A percentile compares a stretch with the other conserved stretches of the same genome.
Conservation (phyloP, 2,797 vertebrate species). For the Pampus argenteus region DNA sequence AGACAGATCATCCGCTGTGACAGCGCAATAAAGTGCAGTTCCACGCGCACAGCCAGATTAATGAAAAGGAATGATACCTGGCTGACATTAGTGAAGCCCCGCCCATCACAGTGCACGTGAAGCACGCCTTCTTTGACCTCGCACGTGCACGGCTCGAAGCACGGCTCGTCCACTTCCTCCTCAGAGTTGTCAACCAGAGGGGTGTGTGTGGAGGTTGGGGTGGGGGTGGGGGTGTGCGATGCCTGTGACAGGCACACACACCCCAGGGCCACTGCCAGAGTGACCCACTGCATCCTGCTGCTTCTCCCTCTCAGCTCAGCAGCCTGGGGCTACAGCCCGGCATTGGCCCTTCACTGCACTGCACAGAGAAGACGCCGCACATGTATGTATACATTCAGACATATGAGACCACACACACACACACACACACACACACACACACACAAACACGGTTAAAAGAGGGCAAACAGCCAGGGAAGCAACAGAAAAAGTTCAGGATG, state of each 20-base stretch:
- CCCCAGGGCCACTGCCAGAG: slow-evolving; percentile 81
- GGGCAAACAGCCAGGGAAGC: slow-evolving; percentile 53
- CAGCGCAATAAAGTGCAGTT: slow-evolving; percentile 23
- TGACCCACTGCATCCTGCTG: slow-evolving; percentile 86
- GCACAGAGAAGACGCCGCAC: slow-evolving; percentile 33
- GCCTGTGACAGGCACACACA: slow-evolving; percentile 74
- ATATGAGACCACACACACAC: slow-evolving; percentile 7
- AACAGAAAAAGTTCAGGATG: slow-evolving; percentile 63
- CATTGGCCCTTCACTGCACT: slow-evolving; percentile 82
- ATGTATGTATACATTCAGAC: slow-evolving; percentile 12
- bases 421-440: slow-evolving; percentile 26
- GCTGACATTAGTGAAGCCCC: slow-evolving; percentile 93
- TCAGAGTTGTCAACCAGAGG: slow-evolving; percentile 86
- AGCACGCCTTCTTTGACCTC: slow-evolving; percentile 97
- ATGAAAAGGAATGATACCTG: slow-evolving; percentile 71
- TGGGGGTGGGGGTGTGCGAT: slow-evolving; percentile 78
- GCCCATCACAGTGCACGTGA: slow-evolving; percentile 97
- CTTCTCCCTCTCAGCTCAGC: slow-evolving; percentile 81
- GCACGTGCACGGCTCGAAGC: slow-evolving; percentile 93
- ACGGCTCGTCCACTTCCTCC: slow-evolving; percentile 87
- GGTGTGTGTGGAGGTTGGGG: slow-evolving; percentile 83
- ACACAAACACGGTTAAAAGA: slow-evolving; percentile 49
- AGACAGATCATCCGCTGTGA: slow-evolving; percentile 10
- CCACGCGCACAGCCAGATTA: neutral
- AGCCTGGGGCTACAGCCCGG: slow-evolving; percentile 79